Evolutionary conservation across 2,888 invertebrate genomes (phyloP), one percentile per base, ranked within the genome.

Genomic region (Selenia dentaria): DNA sequence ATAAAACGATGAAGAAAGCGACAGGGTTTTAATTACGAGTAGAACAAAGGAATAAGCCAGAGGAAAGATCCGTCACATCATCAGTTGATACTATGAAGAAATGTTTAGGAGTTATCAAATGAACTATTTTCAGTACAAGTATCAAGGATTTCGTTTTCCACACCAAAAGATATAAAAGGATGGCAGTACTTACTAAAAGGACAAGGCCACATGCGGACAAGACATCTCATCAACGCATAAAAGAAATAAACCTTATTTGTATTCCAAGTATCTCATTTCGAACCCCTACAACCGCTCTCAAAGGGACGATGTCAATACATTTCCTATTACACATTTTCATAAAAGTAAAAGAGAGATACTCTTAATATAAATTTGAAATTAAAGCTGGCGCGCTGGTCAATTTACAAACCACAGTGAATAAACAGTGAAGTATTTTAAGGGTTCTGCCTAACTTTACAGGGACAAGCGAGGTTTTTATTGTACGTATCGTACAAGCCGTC

Each of bases 321-420:
- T 36, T 40, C 39, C 40, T 33, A 35, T 41, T 40, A 36, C 32
- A 32, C 32, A 32, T 44, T 43, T 47, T 43, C 24, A 44, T 39
- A 33, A 48, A 48, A 29, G 35, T 25, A n/a, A 16, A 43, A 32
- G 14, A 14, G 20, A 37, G 25, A 25, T 25, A 16, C 35, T 47
- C 12, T 29, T 36, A 37, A 41, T 35, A 44, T 51, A 45, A 47
- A 47, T 41, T 29, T 35, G 27, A 52, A 50, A 47, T 42, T 45
- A 47, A 34, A 46, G 28, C 38, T 33, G 22, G n/a, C 14, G 9
- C 27, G 28, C 32, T 45, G 13, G 31, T 43, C 46, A 39, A 49
- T 39, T 47, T 41, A 12, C 28, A 33, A 44, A 32, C 33, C 37
- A 32, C 27, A 43, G 25, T 36, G 5, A 16, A 6, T 13, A 10